These are phyloP conservation scores for Hemistola chrysoprasaria DNA, from an alignment of 2,888 invertebrate genomes.

Conservation along the genomic window DNA sequence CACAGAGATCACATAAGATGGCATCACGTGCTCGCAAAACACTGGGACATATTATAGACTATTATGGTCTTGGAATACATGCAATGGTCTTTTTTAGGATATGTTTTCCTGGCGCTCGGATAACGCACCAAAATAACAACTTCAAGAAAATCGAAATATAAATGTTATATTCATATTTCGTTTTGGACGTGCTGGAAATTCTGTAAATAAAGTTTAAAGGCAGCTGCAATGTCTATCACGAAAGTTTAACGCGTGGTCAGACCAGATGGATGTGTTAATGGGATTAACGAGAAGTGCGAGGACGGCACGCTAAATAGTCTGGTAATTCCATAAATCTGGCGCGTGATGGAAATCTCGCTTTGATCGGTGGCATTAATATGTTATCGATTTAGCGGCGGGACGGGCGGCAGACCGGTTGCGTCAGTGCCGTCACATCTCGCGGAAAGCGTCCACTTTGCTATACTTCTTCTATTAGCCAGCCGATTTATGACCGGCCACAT, in stretches of 20 bases:
- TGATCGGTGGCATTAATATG: conserved; percentile 73
- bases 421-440: conserved; percentile 59
- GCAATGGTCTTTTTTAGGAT: neutral
- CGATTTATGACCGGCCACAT: conserved; percentile 53
- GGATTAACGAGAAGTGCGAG: conserved; percentile 5
- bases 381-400: conserved; percentile 70
- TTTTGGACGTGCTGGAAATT: too few species aligned
- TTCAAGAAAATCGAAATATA: too few species aligned
- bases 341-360: conserved; percentile 60
- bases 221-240: conserved; percentile 27
- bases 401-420: conserved; percentile 64
- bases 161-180: too few species aligned
- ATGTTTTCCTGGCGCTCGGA: neutral
- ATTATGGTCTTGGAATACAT: conserved; percentile 1
- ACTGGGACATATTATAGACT: conserved; percentile 12
- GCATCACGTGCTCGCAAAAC: conserved; percentile 26
- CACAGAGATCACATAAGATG: conserved; percentile 39
- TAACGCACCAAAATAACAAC: neutral
- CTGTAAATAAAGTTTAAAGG: conserved; percentile 1
- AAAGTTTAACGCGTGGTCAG: conserved; percentile 15
- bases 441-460: conserved; percentile 56
- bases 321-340: conserved; percentile 51
- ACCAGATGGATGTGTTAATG: conserved; percentile 30
- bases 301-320: conserved; percentile 25
- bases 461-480: conserved; percentile 60